Evolutionary conservation across 2,888 invertebrate species (phyloP), one percentile per base, ranked within the genome.

Genomic region (Ferdinandea cuprea): DNA sequence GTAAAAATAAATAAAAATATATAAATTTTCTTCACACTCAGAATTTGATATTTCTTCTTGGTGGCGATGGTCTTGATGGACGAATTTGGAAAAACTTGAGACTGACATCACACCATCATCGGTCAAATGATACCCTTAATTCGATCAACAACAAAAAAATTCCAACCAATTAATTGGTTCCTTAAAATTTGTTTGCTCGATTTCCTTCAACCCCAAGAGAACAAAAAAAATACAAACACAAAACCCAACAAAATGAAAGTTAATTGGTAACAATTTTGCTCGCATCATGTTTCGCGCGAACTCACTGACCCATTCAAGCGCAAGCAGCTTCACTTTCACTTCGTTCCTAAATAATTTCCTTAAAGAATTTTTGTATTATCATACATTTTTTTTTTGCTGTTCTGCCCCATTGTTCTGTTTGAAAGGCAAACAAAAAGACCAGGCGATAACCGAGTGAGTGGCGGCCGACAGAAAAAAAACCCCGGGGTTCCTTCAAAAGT

Each of bases 241-340:
- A 56, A 32, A 17, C 32, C 32, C 50, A 50, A 15, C n/a, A n/a
- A n/a, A n/a, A n/a, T n/a, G n/a, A n/a, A n/a, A n/a, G n/a, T 44
- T 74, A 58, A 74, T 58, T 66, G 28, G 40, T 42, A 19, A 46
- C n/a, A 71, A 63, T 48, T 56, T 40, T 52, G 21, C 21, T 42
- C 59, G 50, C 50, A 46, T 52, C 28, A 46, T 28, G 44, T 69
- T 59, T 76, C 28, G 21, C 44, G 32, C 13, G 19, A 69, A 61
- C 44, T 44, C 63, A 63, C n/a, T 73, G 73, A 73, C 73, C 63
- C 63, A 28, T 46, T 56, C 54, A 56, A 54, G 54, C 35, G 52
- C 52, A 11, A 7, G 8, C 21, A 8, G 13, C 19, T 21, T 48
- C 44, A 28, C 52, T 9, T 17, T 32, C 3, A 11, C 50, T 19